Evolutionary conservation across 2,113 vertebrate genomes (phyloP).

Genomic region (Porphyrio hochstetteri): DNA sequence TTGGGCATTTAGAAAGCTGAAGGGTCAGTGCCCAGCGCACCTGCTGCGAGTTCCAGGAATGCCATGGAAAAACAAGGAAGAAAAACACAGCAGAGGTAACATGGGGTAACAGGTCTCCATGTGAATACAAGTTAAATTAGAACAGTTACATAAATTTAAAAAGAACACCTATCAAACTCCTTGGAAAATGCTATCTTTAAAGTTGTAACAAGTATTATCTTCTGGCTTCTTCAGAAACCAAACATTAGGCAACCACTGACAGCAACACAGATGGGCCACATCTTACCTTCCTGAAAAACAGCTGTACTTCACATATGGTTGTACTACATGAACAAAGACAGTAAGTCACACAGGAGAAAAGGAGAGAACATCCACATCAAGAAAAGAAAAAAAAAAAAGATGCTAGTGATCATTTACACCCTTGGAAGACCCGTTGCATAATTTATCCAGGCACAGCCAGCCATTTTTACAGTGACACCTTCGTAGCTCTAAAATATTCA

Average conservation of each 20-base stretch:
- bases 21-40: neutral
- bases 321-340: neutral
- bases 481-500: conserved; percentile 7
- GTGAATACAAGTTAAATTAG: neutral
- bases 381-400: neutral
- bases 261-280: neutral
- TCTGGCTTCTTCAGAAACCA: neutral
- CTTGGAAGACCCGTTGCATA: neutral
- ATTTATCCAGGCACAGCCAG: neutral
- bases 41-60: neutral
- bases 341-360: neutral
- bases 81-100: neutral
- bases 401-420: neutral
- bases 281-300: neutral
- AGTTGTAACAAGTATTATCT: neutral
- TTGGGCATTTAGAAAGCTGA: neutral
- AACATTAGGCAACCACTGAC: neutral
- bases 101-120: neutral
- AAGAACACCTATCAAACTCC: neutral
- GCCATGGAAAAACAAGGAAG: neutral
- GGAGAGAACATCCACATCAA: neutral
- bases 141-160: neutral
- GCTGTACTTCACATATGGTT: neutral
- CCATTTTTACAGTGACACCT: conserved; percentile 4
- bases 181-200: neutral